Evolutionary conservation across 2,888 invertebrate genomes (phyloP).

Genomic region (Amphipoea lucens): DNA sequence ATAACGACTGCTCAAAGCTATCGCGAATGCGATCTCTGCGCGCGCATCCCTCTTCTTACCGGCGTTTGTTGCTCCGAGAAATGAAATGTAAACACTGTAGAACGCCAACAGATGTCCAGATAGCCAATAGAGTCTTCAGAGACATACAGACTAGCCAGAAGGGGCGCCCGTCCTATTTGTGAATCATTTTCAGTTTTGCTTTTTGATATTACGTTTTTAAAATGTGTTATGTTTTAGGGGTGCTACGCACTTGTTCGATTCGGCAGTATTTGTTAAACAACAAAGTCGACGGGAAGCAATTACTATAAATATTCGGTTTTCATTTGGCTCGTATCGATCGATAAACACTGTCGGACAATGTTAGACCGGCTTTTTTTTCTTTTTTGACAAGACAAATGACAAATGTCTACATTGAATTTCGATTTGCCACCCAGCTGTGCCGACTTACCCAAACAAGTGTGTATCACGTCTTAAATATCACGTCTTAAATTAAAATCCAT

Average conservation of each 20-base stretch:
- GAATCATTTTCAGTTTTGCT: background rate
- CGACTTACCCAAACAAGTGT: background rate
- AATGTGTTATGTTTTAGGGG: background rate
- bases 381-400: background rate
- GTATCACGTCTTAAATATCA: background rate
- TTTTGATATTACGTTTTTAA: background rate
- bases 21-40: slow-evolving; percentile 86
- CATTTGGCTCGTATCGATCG: no score
- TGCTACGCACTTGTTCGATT: no score
- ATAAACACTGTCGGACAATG: background rate
- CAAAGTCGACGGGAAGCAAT: background rate
- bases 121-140: slow-evolving; percentile 84
- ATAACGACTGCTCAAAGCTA: slow-evolving; percentile 86
- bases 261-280: no score
- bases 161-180: slow-evolving; percentile 55
- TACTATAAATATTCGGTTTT: background rate
- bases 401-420: background rate
- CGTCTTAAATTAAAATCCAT: background rate
- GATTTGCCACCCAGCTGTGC: no score
- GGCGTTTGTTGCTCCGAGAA: slow-evolving; percentile 86
- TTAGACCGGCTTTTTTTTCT: background rate
- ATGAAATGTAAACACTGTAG: slow-evolving; percentile 89
- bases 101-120: slow-evolving; percentile 89
- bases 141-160: slow-evolving; percentile 75
- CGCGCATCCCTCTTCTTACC: slow-evolving; percentile 80